Conservation (phyloP, 2,888 invertebrate species). For the Mantis religiosa region DNA sequence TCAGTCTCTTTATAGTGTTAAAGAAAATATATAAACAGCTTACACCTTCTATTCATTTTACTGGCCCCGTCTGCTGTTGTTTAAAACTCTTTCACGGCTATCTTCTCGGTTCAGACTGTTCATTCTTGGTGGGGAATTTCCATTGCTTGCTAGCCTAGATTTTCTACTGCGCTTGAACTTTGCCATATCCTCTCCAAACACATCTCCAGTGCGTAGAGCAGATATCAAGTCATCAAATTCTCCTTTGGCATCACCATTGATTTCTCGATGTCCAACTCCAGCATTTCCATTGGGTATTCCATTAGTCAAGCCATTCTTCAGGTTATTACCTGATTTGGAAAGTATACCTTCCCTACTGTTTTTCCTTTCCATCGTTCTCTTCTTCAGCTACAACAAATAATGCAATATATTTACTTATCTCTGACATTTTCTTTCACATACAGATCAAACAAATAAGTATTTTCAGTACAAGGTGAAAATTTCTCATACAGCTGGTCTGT, state of each 20-base stretch:
- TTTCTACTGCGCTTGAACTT: slow-evolving; percentile 80
- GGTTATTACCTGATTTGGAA: slow-evolving; percentile 66
- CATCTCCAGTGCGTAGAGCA: slow-evolving; percentile 88
- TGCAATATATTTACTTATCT: neutral
- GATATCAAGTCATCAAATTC: slow-evolving; percentile 96
- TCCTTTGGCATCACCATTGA: slow-evolving; percentile 60
- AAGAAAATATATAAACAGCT: neutral
- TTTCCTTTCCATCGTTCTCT: slow-evolving; percentile 82
- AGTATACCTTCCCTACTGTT: slow-evolving; percentile 73
- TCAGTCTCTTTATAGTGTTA: neutral
- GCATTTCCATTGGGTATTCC: slow-evolving; percentile 42
- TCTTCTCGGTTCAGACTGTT: slow-evolving; percentile 63
- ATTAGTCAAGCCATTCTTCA: slow-evolving; percentile 52
- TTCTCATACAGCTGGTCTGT: neutral
- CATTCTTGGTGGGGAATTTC: slow-evolving; percentile 57
- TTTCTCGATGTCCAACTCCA: slow-evolving; percentile 37
- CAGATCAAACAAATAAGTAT: too few species aligned
- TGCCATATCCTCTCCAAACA: slow-evolving; percentile 92
- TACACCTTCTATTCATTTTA: neutral
- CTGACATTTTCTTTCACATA: too few species aligned
- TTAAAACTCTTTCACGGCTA: slow-evolving; percentile 56
- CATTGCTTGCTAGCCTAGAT: slow-evolving; percentile 51
- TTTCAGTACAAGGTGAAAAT: neutral
- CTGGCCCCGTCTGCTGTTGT: slow-evolving; percentile 23
- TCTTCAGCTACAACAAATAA: slow-evolving; percentile 58